Conservation (phyloP, 1,140 invertebrate genomes). For the Chionoecetes opilio region DNA sequence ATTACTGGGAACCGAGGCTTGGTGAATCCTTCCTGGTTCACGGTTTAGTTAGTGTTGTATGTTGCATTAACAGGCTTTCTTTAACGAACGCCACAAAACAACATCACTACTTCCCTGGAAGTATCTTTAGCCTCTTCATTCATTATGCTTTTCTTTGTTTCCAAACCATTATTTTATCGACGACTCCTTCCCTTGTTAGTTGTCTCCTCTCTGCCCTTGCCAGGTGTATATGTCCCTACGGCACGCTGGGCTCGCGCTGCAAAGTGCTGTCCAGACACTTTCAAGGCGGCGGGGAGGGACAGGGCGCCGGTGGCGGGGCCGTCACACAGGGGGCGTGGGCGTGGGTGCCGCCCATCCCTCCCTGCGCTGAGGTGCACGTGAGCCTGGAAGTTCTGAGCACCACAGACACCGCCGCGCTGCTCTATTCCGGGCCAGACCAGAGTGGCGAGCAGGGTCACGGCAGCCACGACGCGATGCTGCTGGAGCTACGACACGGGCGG, state of each 20-base stretch:
- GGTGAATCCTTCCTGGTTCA: too few relatives aligned
- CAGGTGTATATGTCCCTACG: slow-evolving; percentile 75
- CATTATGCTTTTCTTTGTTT: background rate
- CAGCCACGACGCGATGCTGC: slow-evolving; percentile 49
- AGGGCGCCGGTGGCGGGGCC: background rate
- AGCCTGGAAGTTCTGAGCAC: slow-evolving; percentile 67
- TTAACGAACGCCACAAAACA: background rate
- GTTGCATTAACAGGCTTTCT: too few relatives aligned
- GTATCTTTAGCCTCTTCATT: background rate
- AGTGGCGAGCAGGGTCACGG: background rate
- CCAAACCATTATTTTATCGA: too few relatives aligned
- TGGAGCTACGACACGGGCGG: slow-evolving; percentile 56
- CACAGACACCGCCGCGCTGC: slow-evolving; percentile 25
- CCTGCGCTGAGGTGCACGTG: slow-evolving; percentile 73
- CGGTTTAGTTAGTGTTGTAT: too few relatives aligned
- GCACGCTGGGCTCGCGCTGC: slow-evolving; percentile 64
- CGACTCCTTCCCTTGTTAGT: background rate
- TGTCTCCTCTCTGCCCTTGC: background rate
- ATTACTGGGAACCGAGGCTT: too few relatives aligned
- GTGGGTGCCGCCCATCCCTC: slow-evolving; percentile 66
- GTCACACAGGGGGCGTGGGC: slow-evolving; percentile 57
- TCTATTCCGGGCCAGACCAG: slow-evolving; percentile 59
- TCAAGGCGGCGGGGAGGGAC: slow-evolving; percentile 23
- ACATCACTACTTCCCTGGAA: background rate
- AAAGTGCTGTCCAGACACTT: slow-evolving; percentile 68